These are phyloP conservation scores for Cyrtodaria siliqua DNA, from an alignment of 2,888 invertebrate genomes.

Conservation along the genomic window DNA sequence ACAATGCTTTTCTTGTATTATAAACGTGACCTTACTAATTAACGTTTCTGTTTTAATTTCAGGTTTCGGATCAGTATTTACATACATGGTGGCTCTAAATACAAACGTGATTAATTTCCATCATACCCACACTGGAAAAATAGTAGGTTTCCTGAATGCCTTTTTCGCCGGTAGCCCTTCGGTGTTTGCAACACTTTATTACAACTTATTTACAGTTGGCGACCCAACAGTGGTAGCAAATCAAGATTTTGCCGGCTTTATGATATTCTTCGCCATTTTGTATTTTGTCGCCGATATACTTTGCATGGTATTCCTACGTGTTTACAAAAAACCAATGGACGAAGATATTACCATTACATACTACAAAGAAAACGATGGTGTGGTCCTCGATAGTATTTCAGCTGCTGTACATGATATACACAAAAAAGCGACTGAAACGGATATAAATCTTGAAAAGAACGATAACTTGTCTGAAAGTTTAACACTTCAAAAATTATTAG, in stretches of 20 bases:
- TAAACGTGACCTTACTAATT: too few species aligned
- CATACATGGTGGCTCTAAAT: conserved; percentile 72
- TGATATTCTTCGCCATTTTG: conserved; percentile 65
- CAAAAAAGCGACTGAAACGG: too few species aligned
- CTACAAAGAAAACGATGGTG: conserved; percentile 4
- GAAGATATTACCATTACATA: conserved; percentile 8
- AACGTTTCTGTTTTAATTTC: too few species aligned
- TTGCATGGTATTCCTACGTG: conserved; percentile 61
- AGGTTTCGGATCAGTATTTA: conserved; percentile 73
- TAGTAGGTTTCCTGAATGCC: conserved; percentile 69
- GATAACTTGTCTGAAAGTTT: neutral
- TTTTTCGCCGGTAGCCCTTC: conserved; percentile 72
- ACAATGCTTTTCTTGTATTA: too few species aligned
- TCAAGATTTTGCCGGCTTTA: conserved; percentile 65
- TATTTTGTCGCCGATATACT: conserved; percentile 60
- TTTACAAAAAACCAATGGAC: conserved; percentile 23
- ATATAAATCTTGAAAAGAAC: too few species aligned
- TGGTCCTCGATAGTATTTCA: conserved; percentile 25
- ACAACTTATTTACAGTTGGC: conserved; percentile 55
- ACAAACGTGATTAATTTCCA: conserved; percentile 72
- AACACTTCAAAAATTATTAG: conserved; percentile 49
- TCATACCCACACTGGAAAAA: conserved; percentile 63
- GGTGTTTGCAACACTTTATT: conserved; percentile 65
- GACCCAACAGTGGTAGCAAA: conserved; percentile 27
- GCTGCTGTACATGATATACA: conserved; percentile 16